Evolutionary conservation across 2,888 invertebrate species (phyloP).

Genomic region (Anthophora plumipes): DNA sequence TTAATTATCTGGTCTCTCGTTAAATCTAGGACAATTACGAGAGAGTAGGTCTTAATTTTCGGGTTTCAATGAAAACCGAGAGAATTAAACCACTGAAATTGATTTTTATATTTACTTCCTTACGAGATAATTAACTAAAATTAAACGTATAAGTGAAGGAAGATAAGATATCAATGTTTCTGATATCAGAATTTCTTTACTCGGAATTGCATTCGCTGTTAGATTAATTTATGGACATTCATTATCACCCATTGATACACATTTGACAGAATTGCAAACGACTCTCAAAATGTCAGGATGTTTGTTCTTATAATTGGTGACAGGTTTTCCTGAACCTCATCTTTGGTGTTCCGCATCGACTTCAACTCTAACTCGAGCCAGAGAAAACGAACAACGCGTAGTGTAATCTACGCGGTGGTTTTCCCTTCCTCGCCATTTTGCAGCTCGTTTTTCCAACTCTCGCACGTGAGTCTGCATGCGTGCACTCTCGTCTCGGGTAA

Average conservation of each 20-base stretch:
- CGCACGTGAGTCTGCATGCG: conserved; percentile 25
- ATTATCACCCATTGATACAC: neutral
- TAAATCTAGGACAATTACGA: no score
- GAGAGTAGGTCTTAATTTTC: no score
- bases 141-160: no score
- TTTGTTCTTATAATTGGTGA: neutral
- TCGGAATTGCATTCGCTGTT: no score
- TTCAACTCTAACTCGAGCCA: conserved; percentile 11
- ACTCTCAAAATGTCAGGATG: neutral
- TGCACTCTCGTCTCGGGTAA: conserved; percentile 66
- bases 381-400: conserved; percentile 8
- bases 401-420: conserved; percentile 23
- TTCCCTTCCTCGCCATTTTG: conserved; percentile 23
- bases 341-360: neutral
- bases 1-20: no score
- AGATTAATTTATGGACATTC: no score
- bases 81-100: no score
- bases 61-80: no score
- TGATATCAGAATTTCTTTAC: no score
- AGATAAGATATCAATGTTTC: no score
- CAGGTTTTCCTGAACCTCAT: conserved; percentile 1
- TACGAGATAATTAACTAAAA: no score
- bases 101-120: no score
- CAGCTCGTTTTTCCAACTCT: conserved; percentile 37
- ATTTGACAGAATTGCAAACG: neutral